Conservation (phyloP, 23 tunicate genomes). For the Aplidium turbinatum region DNA sequence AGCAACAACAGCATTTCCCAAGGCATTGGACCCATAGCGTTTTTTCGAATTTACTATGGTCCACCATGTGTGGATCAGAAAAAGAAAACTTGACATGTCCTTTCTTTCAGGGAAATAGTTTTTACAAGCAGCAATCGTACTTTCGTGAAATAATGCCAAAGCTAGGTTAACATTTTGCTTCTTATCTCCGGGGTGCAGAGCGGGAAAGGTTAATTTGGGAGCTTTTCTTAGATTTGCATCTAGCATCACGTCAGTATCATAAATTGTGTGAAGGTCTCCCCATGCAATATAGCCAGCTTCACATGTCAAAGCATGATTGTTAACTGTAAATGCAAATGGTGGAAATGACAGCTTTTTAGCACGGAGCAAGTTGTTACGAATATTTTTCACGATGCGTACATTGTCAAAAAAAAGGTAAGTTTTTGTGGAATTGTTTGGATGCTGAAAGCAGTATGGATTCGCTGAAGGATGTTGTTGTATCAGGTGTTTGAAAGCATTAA, state of each 20-base stretch:
- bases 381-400: slow-evolving; percentile 22
- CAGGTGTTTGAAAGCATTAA: slow-evolving; percentile 4
- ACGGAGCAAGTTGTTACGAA: slow-evolving; percentile 16
- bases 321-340: too few species aligned
- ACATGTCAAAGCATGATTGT: neutral
- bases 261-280: slow-evolving; percentile 1
- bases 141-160: slow-evolving; percentile 4
- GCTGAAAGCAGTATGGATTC: slow-evolving; percentile 2
- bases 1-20: neutral
- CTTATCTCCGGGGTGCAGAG: slow-evolving; percentile 14
- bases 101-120: slow-evolving; percentile 12
- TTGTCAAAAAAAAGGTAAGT: slow-evolving; percentile 22
- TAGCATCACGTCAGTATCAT: neutral
- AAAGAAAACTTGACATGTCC: neutral
- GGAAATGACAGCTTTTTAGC: slow-evolving; percentile 17
- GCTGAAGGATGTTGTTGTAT: neutral
- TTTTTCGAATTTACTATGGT: neutral
- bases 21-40: too few species aligned
- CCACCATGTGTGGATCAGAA: slow-evolving; percentile 12
- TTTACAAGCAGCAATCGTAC: slow-evolving; percentile 20
- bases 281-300: slow-evolving; percentile 5
- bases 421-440: neutral
- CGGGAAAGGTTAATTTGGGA: neutral
- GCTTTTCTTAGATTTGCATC: slow-evolving; percentile 19
- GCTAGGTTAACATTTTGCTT: slow-evolving; percentile 19